phyloP scores from a whole-genome alignment of 2,888 invertebrate genomes.

The Microctonus aethiopoides region DNA sequence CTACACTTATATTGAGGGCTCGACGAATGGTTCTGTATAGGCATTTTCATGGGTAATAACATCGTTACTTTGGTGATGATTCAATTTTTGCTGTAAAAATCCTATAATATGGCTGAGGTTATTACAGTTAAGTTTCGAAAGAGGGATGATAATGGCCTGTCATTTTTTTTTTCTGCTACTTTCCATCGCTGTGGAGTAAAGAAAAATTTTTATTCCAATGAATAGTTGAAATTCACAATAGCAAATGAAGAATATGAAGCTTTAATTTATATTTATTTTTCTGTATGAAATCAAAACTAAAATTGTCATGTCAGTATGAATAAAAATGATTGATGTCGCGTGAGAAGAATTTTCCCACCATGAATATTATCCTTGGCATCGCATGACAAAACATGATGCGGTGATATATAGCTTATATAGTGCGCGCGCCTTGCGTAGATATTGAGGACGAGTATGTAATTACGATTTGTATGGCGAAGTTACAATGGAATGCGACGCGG shows the following conservation, averaged over 20 bases:
- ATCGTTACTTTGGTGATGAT: constrained; percentile 60
- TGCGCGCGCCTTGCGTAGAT: not conserved
- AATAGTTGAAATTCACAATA: not conserved
- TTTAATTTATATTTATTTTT: not conserved
- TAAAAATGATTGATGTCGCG: constrained; percentile 38
- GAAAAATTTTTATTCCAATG: not conserved
- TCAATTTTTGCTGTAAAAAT: constrained; percentile 64
- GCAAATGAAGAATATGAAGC: not conserved
- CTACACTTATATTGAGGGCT: not conserved
- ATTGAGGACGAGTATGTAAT: constrained; percentile 50
- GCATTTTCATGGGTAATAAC: constrained; percentile 46
- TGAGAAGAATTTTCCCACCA: constrained; percentile 39
- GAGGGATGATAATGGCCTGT: constrained; percentile 38
- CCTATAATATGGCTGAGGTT: constrained; percentile 60
- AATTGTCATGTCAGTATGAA: constrained; percentile 28
- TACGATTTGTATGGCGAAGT: constrained; percentile 50
- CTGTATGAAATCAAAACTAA: constrained; percentile 13
- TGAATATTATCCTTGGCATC: constrained; percentile 25
- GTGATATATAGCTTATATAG: constrained; percentile 3
- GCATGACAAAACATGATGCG: not conserved
- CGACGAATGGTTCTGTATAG: not conserved
- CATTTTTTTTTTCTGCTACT: constrained; percentile 14
- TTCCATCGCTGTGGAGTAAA: not conserved
- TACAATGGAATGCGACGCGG: constrained; percentile 60
- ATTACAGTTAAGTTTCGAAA: constrained; percentile 50